Evolutionary conservation across 2,113 vertebrate species (phyloP).

Genomic region (Thermophis baileyi): DNA sequence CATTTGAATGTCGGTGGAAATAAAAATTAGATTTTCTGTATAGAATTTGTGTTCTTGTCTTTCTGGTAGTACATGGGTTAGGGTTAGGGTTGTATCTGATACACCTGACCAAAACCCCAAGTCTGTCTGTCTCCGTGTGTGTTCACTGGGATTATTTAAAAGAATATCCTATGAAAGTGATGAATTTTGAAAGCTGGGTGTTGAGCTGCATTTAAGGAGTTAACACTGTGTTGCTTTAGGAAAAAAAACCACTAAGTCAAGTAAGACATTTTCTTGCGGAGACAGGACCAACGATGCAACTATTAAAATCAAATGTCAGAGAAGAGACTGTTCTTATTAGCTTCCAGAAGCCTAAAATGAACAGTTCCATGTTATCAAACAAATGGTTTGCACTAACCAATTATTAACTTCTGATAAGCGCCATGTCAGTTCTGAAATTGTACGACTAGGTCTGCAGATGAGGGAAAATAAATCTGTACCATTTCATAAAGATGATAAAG

Average conservation of each 20-base stretch:
- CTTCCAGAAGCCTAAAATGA: conserved; percentile 58
- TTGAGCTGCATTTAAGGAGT: conserved; percentile 40
- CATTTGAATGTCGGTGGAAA: not conserved
- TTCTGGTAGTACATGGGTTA: too few relatives aligned
- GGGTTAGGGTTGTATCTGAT: not conserved
- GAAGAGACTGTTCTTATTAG: conserved; percentile 60
- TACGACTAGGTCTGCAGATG: conserved; percentile 35
- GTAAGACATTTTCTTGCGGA: conserved; percentile 53
- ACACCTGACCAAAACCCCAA: not conserved
- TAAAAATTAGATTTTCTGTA: not conserved
- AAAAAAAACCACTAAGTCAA: conserved; percentile 28
- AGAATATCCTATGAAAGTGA: not conserved
- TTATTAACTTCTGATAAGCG: conserved; percentile 64
- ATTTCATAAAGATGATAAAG: conserved; percentile 51
- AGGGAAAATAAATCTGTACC: conserved; percentile 50
- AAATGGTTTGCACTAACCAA: conserved; percentile 60
- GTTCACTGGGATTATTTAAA: not conserved
- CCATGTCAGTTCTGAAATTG: conserved; percentile 58
- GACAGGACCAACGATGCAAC: conserved; percentile 64
- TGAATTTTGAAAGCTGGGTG: not conserved
- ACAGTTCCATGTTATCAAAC: conserved; percentile 62
- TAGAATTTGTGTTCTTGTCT: not conserved
- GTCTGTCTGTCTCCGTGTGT: not conserved
- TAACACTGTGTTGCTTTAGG: conserved; percentile 46
- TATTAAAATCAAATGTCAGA: conserved; percentile 69